Conservation (phyloP, 2,797 vertebrate species). For the Gambelia wislizenii region DNA sequence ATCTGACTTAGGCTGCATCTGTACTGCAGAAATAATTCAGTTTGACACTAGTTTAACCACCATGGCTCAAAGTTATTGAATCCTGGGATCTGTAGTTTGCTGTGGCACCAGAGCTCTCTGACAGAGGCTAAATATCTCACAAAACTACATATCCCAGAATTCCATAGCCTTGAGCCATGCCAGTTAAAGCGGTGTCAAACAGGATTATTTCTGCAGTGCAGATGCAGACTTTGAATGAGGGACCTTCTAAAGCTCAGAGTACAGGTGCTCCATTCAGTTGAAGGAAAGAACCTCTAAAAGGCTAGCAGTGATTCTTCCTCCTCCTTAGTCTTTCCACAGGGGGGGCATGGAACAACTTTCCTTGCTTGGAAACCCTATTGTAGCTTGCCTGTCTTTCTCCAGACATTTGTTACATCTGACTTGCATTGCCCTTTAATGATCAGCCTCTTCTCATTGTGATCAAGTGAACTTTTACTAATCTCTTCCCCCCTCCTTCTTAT, state of each 20-base stretch:
- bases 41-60: too few species aligned
- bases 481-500: conserved; percentile 65
- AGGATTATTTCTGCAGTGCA: too few species aligned
- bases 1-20: too few species aligned
- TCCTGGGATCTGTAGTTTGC: too few species aligned
- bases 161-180: too few species aligned
- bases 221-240: too few species aligned
- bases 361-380: conserved; percentile 20
- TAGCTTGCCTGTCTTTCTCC: background rate
- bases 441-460: conserved; percentile 75
- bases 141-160: too few species aligned
- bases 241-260: background rate
- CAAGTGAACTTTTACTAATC: conserved; percentile 81
- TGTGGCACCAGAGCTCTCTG: too few species aligned
- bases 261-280: background rate
- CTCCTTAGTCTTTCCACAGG: background rate
- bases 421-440: conserved; percentile 78
- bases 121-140: too few species aligned
- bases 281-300: background rate
- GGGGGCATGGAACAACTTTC: background rate
- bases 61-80: too few species aligned
- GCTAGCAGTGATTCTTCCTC: conserved; percentile 21
- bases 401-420: conserved; percentile 72
- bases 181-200: too few species aligned
- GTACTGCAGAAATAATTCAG: too few species aligned